Evolutionary conservation across 2,888 invertebrate species (phyloP).

Genomic region (Netelia inedita): DNA sequence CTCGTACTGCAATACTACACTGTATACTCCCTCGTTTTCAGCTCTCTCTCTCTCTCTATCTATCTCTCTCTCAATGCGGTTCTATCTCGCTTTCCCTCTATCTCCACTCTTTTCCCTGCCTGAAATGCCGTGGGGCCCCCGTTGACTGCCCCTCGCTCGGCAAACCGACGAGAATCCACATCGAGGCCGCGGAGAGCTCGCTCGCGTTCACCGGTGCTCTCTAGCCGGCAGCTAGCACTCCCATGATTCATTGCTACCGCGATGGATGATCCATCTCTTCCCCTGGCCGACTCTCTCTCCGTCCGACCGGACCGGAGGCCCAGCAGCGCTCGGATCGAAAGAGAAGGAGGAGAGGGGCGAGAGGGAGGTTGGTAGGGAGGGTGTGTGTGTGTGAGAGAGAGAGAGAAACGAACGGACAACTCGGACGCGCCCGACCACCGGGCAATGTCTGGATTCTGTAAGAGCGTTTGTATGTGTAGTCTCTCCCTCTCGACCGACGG

Average conservation of each 20-base stretch:
- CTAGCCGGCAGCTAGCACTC: constrained; percentile 78
- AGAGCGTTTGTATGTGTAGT: constrained; percentile 47
- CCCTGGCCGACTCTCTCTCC: constrained; percentile 74
- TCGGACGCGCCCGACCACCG: constrained; percentile 66
- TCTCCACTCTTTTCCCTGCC: constrained; percentile 66
- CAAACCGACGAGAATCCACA: constrained; percentile 85
- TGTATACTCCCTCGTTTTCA: constrained; percentile 66
- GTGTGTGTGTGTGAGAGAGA: constrained; percentile 55
- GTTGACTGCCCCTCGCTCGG: constrained; percentile 87
- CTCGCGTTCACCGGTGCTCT: constrained; percentile 71
- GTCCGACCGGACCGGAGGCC: constrained; percentile 70
- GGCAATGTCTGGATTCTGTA: constrained; percentile 70
- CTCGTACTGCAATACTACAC: constrained; percentile 55
- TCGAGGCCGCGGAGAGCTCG: constrained; percentile 62
- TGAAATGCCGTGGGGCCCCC: constrained; percentile 86
- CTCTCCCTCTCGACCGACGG: constrained; percentile 52
- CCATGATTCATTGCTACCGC: constrained; percentile 84
- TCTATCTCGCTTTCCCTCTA: constrained; percentile 83
- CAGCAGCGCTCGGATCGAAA: constrained; percentile 52
- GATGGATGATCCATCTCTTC: constrained; percentile 85
- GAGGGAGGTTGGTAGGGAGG: constrained; percentile 50
- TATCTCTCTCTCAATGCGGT: constrained; percentile 74
- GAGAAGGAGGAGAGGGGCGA: constrained; percentile 24
- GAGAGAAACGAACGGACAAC: constrained; percentile 51
- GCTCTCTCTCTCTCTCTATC: constrained; percentile 79